Evolutionary conservation across 2,888 invertebrate species (phyloP).

Genomic region (Piscicola geometra): DNA sequence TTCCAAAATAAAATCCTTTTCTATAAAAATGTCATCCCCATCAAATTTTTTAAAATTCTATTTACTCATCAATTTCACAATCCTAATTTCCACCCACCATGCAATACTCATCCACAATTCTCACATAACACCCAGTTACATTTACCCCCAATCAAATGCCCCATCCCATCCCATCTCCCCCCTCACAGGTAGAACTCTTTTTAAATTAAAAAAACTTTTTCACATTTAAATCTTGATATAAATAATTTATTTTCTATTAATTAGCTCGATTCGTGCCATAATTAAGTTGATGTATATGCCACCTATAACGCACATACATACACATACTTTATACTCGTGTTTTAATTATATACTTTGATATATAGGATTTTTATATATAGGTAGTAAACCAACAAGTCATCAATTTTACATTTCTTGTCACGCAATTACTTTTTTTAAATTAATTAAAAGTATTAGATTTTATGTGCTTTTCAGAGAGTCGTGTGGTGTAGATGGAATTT

Average conservation of each 20-base stretch:
- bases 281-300: not conserved
- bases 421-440: not conserved
- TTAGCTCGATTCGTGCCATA: conserved; percentile 10
- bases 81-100: too few species aligned
- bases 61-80: too few species aligned
- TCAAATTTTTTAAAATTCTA: too few species aligned
- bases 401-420: not conserved
- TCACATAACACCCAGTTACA: too few species aligned
- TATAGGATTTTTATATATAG: not conserved
- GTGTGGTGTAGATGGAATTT: not conserved
- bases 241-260: not conserved
- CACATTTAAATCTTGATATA: not conserved
- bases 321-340: too few species aligned
- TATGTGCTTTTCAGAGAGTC: not conserved
- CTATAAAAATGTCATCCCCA: too few species aligned
- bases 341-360: too few species aligned
- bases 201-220: not conserved
- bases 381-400: conserved; percentile 11
- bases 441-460: not conserved
- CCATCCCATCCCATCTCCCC: too few species aligned
- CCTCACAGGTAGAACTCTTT: not conserved
- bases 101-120: too few species aligned
- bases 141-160: too few species aligned
- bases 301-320: not conserved
- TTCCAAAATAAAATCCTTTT: too few species aligned